Conservation (phyloP, 2,113 vertebrate genomes). For the Chunga burmeisteri region DNA sequence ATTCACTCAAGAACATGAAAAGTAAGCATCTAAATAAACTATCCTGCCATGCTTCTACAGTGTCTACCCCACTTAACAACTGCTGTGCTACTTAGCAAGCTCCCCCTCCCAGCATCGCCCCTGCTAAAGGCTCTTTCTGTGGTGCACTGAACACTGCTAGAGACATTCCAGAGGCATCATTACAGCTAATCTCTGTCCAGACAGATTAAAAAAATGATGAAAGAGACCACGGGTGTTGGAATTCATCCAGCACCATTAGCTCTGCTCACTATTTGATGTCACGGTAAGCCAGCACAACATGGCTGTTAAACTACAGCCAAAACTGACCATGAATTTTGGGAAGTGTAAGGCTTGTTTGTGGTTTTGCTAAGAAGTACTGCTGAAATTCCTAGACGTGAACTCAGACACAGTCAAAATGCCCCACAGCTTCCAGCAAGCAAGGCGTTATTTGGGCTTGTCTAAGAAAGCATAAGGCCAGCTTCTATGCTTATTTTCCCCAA, state of each 20-base stretch:
- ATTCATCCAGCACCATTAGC: not conserved
- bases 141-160: not conserved
- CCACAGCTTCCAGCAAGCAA: not conserved
- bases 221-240: not conserved
- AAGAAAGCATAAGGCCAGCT: not conserved
- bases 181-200: conserved; percentile 55
- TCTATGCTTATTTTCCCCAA: not conserved
- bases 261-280: not conserved
- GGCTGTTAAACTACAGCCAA: not conserved
- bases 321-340: not conserved
- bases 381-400: not conserved
- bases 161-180: conserved; percentile 54
- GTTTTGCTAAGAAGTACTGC: not conserved
- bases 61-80: not conserved
- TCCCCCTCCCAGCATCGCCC: not conserved
- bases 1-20: not conserved
- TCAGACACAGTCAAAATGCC: not conserved
- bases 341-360: not conserved
- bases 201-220: conserved; percentile 29
- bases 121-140: not conserved
- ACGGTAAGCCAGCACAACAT: not conserved
- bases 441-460: not conserved
- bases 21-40: not conserved
- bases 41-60: not conserved
- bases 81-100: not conserved